phyloP scores from a whole-genome alignment of 1,140 invertebrate species.

The Antheraea pernyi region DNA sequence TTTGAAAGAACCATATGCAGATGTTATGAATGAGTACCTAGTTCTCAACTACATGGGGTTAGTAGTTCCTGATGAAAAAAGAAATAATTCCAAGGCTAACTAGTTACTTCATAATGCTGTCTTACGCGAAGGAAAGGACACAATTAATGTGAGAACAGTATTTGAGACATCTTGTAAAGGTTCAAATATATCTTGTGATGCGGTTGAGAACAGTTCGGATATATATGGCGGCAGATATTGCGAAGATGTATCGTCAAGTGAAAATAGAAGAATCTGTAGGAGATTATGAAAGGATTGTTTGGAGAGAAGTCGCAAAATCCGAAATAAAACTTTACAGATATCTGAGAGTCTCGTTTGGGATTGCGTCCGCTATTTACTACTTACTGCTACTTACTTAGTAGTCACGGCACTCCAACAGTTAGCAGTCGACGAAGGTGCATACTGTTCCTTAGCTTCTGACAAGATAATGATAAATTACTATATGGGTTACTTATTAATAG shows the following conservation, averaged over 20 bases:
- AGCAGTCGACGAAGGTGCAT: too few relatives aligned
- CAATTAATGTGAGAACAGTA: neutral
- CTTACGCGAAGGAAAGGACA: too few relatives aligned
- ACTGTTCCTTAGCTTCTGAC: too few relatives aligned
- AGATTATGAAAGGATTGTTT: conserved; percentile 6
- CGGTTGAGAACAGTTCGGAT: too few relatives aligned
- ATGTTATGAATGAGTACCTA: too few relatives aligned
- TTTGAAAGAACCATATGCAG: neutral
- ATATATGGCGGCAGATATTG: conserved; percentile 10
- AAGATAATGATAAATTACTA: too few relatives aligned
- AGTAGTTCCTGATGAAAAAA: neutral
- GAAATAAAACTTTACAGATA: conserved; percentile 7
- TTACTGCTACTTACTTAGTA: neutral
- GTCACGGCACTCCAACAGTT: too few relatives aligned
- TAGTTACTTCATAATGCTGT: too few relatives aligned
- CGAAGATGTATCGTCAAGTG: conserved; percentile 3
- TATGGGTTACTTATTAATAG: conserved; percentile 9
- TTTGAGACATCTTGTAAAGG: conserved; percentile 6
- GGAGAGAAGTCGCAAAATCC: neutral
- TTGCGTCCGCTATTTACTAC: neutral
- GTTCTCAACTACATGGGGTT: too few relatives aligned
- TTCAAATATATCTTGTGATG: neutral
- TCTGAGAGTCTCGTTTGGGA: neutral
- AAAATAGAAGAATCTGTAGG: neutral
- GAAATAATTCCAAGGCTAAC: too few relatives aligned